Base-by-base conservation (phyloP, 2,113 vertebrate genomes). In the Alethe castanea region DNA sequence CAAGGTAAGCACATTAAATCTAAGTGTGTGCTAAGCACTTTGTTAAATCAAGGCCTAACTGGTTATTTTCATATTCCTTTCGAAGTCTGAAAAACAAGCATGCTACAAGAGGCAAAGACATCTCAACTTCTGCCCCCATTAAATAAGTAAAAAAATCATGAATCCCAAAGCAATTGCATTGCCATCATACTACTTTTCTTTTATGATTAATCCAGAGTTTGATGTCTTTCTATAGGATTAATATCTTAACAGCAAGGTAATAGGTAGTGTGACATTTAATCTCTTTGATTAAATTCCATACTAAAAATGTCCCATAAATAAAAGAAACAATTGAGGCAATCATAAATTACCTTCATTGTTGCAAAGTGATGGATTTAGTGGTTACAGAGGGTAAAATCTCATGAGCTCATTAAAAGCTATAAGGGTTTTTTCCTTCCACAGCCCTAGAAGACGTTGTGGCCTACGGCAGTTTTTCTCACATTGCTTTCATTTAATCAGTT, bases 261-360 rank as follows among this genome's bases (percentile, higher is more conserved):
- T 96, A 95, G 97, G 93, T 81, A 88, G 59, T 42, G 86, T 95
- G 93, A 88, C 95, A 96, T 96, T 97, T 95, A 96, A 97, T 96
- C 90, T 96, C 90, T 97, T 95, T 96, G 96, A 97, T 98, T 97
- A 97, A 97, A 97, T 93, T 96, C 84, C 90, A 90, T 96, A 97
- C 94, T 96, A 96, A 97, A 96, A 96, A 91, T 92, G 91, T 96
- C 97, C 87, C 94, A 88, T 94, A 95, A 96, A 97, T 97, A 95
- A 96, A 94, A 94, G 93, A 94, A 97, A 97, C 81, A 91, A 95
- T 94, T 92, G 91, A 96, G 88, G 94, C 81, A 81, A 93, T 66
- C 94, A 61, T 97, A 94, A 96, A 95, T 97, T 96, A 92, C 84
- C 94, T 94, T 96, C 95, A 97, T 92, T 97, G 95, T 97, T 97